Percentiles rank a stretch among this genome's conserved stretches.
phyloP scores from a whole-genome alignment of 2,888 invertebrate genomes.

The Gastrophysa polygoni region DNA sequence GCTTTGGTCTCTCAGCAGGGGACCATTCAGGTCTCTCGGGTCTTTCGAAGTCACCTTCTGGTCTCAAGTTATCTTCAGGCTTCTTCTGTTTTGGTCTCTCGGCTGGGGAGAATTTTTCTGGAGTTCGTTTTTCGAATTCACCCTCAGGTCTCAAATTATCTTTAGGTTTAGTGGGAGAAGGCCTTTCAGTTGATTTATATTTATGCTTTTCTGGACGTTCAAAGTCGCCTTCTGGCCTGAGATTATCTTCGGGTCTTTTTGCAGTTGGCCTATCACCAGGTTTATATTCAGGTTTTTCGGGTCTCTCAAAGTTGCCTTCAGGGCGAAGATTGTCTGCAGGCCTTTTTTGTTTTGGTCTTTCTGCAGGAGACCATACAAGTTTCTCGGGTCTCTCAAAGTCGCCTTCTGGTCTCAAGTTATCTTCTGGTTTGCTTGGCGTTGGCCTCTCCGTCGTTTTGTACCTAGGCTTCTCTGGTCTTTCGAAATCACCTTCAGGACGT shows the following conservation, averaged over 20 bases:
- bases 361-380: constrained; percentile 57
- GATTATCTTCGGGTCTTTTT: constrained; percentile 55
- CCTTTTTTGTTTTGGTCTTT: constrained; percentile 60
- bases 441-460: constrained; percentile 55
- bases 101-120: constrained; percentile 56
- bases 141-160: constrained; percentile 73
- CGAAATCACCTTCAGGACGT: constrained; percentile 61
- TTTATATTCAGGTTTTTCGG: constrained; percentile 45
- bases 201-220: constrained; percentile 45
- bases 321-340: constrained; percentile 63
- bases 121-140: constrained; percentile 60
- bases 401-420: constrained; percentile 65
- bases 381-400: constrained; percentile 60
- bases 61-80: constrained; percentile 64
- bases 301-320: constrained; percentile 62
- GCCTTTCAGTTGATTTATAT: constrained; percentile 53
- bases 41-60: constrained; percentile 59
- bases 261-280: too few species aligned
- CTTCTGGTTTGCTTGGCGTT: constrained; percentile 55
- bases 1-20: constrained; percentile 56
- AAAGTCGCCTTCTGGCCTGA: constrained; percentile 52
- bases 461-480: constrained; percentile 52
- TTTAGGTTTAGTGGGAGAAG: constrained; percentile 53
- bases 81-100: constrained; percentile 62
- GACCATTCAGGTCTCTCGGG: constrained; percentile 53